Percentiles rank a stretch among this genome's conserved stretches.
Conservation (phyloP, 92 coral and sea anemone species). For the Porites lobata region DNA sequence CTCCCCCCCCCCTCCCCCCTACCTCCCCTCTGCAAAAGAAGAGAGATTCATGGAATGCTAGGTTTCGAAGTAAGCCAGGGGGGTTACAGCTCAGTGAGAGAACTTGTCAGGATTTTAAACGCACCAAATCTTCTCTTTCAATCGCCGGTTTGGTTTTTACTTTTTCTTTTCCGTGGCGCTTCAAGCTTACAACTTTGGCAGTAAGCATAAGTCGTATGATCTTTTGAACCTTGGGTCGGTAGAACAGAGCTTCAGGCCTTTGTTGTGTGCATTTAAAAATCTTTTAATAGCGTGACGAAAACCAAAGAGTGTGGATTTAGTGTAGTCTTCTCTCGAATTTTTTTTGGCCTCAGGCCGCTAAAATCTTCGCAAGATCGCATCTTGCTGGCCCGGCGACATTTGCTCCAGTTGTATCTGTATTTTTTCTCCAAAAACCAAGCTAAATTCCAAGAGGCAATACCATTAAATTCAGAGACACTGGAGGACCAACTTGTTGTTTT, state of each 20-base stretch:
- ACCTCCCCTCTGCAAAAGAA: conserved; percentile 29
- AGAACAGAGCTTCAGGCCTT: conserved; percentile 19
- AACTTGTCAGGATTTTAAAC: conserved; percentile 22
- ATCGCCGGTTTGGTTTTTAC: conserved; percentile 58
- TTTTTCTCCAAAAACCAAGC: conserved; percentile 30
- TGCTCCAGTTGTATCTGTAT: conserved; percentile 46
- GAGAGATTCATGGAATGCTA: conserved; percentile 45
- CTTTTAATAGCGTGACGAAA: no score
- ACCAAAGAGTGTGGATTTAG: no score
- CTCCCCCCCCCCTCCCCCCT: neutral
- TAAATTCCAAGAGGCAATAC: conserved; percentile 11
- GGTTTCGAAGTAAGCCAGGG: conserved; percentile 41
- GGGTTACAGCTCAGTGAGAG: conserved; percentile 28
- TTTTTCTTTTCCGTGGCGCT: conserved; percentile 61
- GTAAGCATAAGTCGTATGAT: conserved; percentile 46
- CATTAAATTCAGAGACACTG: neutral
- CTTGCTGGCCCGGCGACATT: conserved; percentile 45
- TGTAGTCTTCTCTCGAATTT: no score
- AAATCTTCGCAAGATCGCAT: conserved; percentile 45
- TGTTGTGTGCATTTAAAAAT: neutral
- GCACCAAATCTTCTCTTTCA: neutral
- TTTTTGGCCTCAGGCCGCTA: neutral
- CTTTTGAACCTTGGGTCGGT: conserved; percentile 34
- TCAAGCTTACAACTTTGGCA: conserved; percentile 35
- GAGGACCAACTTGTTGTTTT: neutral